phyloP scores from a whole-genome alignment of 2,797 vertebrate genomes.

The Ataeniobius toweri region DNA sequence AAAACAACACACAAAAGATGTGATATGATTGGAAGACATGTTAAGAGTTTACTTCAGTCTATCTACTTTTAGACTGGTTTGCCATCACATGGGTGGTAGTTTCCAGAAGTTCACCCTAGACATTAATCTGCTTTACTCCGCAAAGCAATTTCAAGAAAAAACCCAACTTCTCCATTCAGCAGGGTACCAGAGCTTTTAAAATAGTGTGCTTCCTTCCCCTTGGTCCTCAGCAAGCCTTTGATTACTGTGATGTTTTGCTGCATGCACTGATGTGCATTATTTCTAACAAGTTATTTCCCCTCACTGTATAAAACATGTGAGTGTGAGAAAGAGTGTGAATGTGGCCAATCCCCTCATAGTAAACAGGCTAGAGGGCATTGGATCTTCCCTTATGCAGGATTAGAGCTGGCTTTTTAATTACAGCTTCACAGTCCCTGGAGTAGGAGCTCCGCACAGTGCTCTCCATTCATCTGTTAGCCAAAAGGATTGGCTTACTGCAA shows the following conservation, averaged over 20 bases:
- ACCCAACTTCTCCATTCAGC: slow-evolving; percentile 11
- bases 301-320: slow-evolving; percentile 41
- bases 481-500: slow-evolving; percentile 25
- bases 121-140: slow-evolving; percentile 55
- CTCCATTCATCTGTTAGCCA: slow-evolving; percentile 34
- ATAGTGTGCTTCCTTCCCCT: slow-evolving; percentile 31
- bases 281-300: slow-evolving; percentile 41
- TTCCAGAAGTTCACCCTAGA: slow-evolving; percentile 47
- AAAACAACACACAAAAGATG: slow-evolving; percentile 38
- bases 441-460: slow-evolving; percentile 44
- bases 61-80: neutral
- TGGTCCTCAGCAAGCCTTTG: slow-evolving; percentile 31
- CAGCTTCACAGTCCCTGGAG: slow-evolving; percentile 59
- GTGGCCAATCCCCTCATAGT: slow-evolving; percentile 60
- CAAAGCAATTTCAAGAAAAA: slow-evolving; percentile 56
- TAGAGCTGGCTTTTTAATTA: slow-evolving; percentile 75
- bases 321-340: slow-evolving; percentile 45
- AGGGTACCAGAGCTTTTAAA: slow-evolving; percentile 24
- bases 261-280: slow-evolving; percentile 39
- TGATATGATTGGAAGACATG: slow-evolving; percentile 9
- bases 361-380: slow-evolving; percentile 67
- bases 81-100: slow-evolving; percentile 12
- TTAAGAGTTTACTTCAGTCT: slow-evolving; percentile 23
- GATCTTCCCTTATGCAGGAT: slow-evolving; percentile 69
- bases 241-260: slow-evolving; percentile 46